Base-by-base conservation (phyloP, 2,113 vertebrate genomes). In the Lonchura striata region DNA sequence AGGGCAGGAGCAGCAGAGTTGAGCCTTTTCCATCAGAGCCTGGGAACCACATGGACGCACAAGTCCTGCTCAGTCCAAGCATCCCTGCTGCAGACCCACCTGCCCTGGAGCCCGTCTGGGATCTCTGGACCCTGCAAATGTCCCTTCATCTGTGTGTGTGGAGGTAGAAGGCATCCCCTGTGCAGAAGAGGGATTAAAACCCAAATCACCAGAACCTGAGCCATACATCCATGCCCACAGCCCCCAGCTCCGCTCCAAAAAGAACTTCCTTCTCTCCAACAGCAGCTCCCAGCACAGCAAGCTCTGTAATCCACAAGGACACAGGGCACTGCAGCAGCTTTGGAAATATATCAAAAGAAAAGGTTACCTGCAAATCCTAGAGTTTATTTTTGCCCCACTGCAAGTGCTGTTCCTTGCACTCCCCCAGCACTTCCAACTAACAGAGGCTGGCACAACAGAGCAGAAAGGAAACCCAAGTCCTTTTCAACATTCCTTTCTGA, bases 41-140 rank as follows among this genome's bases (percentile, higher is more conserved):
- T 27, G 59, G 20, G 2, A 64, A 71, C 28, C 72, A 28, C 0
- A 0, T 12, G 44, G 42, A 41, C 2, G 6, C 33, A 2, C 15
- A 21, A 63, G 16, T 33, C 52, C 66, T 3, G 2, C 42, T 35
- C 9, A 46, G 2, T 28, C 31, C 1, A 4, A 70, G 60, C 87
- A 71, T 11, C 76, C 33, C 18, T 71, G 35, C 72, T 6, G 41
- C 14, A n/a, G 66, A 31, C 35, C 33, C 15, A 21, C 13, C 1
- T 20, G 18, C 44, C 19, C 37, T 16, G 44, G 33, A 61, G 33
- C 23, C 39, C 28, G 60, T 88, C 52, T 19, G 13, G 68, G 31
- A 53, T 33, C 37, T 64, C 52, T 10, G 2, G 35, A 69, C 9
- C 42, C 33, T 9, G 19, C n/a, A 27, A 37, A 46, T 20, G 1